These are phyloP conservation scores for Macrophya annulata DNA, from an alignment of 2,888 invertebrate species.

Conservation along the genomic window DNA sequence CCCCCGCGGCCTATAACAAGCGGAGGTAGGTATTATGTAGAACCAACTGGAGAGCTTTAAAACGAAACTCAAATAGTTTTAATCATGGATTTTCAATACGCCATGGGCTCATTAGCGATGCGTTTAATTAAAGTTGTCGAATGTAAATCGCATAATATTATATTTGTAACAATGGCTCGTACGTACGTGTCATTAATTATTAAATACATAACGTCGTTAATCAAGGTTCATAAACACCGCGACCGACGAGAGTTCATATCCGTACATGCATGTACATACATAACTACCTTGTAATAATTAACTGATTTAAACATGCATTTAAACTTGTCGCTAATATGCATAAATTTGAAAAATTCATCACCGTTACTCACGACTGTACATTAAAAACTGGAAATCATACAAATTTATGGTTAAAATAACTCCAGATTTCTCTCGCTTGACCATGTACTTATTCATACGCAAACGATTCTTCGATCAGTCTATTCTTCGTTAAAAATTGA, in stretches of 20 bases:
- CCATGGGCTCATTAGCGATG: not conserved
- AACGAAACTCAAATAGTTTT: constrained; percentile 28
- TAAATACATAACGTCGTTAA: not conserved
- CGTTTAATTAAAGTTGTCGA: constrained; percentile 3
- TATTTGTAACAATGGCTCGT: not conserved
- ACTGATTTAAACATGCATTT: not conserved
- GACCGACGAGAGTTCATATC: not conserved
- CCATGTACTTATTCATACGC: not conserved
- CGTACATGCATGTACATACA: too few relatives aligned
- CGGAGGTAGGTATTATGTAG: not conserved
- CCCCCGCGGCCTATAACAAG: constrained; percentile 11
- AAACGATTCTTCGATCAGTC: not conserved
- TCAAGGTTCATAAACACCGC: not conserved
- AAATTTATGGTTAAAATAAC: too few relatives aligned
- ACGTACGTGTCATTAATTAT: constrained; percentile 13
- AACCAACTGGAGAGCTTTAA: not conserved
- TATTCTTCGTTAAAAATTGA: not conserved
- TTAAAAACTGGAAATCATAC: too few relatives aligned
- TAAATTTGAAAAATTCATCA: not conserved
- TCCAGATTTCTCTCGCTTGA: too few relatives aligned
- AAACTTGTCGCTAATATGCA: not conserved
- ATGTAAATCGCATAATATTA: not conserved
- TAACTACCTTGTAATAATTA: not conserved
- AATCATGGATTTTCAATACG: constrained; percentile 36
- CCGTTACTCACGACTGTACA: too few relatives aligned